Evolutionary conservation across 2,797 vertebrate genomes (phyloP).

Genomic region (Molossus alvarezi): DNA sequence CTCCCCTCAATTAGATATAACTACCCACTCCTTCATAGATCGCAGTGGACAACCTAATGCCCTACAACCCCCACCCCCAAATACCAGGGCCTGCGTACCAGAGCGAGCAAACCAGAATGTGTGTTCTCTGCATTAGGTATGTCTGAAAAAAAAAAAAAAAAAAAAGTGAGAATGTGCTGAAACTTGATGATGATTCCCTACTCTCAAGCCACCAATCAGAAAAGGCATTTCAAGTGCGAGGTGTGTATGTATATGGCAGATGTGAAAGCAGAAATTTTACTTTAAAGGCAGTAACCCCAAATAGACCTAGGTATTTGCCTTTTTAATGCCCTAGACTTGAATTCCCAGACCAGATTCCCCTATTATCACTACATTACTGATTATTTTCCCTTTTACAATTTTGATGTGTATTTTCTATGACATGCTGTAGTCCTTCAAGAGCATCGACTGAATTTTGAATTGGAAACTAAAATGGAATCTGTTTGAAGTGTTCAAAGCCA

Average conservation of each 20-base stretch:
- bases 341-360: background rate
- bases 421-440: constrained; percentile 37
- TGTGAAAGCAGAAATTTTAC: constrained; percentile 3
- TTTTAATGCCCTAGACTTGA: constrained; percentile 34
- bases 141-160: background rate
- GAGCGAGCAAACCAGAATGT: background rate
- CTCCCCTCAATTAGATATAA: background rate
- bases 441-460: constrained; percentile 77
- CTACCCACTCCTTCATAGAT: background rate
- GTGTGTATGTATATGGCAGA: background rate
- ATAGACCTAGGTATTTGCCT: background rate
- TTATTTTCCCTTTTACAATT: constrained; percentile 46
- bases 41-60: background rate
- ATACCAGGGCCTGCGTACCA: background rate
- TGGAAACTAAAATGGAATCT: constrained; percentile 72
- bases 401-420: constrained; percentile 68
- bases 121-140: background rate
- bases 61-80: fast-evolving
- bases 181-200: background rate
- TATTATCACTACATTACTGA: constrained; percentile 16
- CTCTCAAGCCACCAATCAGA: background rate
- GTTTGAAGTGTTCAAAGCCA: constrained; percentile 78
- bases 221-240: background rate
- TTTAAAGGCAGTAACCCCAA: background rate
- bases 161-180: background rate